Evolutionary conservation across 2,888 invertebrate species (phyloP).

Genomic region (Cephus runcator): DNA sequence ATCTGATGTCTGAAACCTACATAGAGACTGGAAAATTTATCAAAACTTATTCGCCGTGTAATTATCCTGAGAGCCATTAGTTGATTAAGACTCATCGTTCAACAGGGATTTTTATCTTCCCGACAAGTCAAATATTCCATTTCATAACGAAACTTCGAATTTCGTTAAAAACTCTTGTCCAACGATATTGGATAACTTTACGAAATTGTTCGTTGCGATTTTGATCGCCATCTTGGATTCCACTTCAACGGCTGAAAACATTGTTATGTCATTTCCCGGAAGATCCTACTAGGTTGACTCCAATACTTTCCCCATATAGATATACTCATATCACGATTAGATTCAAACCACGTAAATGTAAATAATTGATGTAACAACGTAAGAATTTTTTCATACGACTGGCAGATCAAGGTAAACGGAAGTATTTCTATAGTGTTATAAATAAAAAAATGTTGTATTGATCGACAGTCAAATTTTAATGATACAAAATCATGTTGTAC

Average conservation of each 20-base stretch:
- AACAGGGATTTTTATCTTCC: neutral
- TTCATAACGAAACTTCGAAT: neutral
- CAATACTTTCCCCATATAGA: neutral
- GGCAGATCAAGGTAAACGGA: no score
- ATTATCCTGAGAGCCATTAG: conserved; percentile 11
- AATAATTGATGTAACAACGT: no score
- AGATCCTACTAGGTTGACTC: neutral
- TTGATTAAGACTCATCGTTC: conserved; percentile 20
- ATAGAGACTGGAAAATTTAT: neutral
- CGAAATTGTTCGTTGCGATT: conserved; percentile 4
- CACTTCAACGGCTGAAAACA: neutral
- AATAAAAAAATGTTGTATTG: neutral
- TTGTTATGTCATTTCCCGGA: neutral
- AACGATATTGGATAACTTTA: conserved; percentile 14
- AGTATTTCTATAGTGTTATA: no score
- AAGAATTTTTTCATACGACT: no score
- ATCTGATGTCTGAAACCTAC: neutral
- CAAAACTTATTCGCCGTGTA: neutral
- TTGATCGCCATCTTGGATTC: neutral
- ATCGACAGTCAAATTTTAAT: neutral
- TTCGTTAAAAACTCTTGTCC: conserved; percentile 10
- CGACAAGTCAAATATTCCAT: neutral
- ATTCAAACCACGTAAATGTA: neutral
- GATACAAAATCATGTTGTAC: neutral
- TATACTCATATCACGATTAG: neutral